Base-by-base conservation (phyloP, 2,797 vertebrate genomes). In the Rostrhamus sociabilis region DNA sequence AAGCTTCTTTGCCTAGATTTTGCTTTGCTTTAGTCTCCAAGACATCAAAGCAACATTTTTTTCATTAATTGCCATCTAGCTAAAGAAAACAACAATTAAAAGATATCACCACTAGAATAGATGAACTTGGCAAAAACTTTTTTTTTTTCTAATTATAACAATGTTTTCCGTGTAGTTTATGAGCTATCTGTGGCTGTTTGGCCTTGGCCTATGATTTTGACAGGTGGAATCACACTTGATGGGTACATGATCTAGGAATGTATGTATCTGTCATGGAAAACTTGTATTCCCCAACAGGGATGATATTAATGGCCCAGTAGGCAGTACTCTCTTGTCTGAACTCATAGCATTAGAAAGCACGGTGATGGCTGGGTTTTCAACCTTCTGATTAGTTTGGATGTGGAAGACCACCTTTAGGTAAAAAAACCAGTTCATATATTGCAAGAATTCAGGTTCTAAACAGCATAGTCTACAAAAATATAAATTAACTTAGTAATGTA, bases 301-400 rank as follows among this genome's bases (percentile, higher is more conserved):
- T 42, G 6, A 18, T 59, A 27, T 47, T 55, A 43, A 92, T 14
- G 13, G 4, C 22, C 10, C 25, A 42, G 40, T 13, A 78, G 62
- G 31, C 36, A 31, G 22, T 62, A 36, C 3, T 17, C 25, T 68
- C 59, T 52, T 48, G 15, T 67, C 38, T 38, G 20, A 86, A 45
- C 13, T 36, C 45, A n/a, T 20, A 42, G 19, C 0, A 0, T 48
- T 40, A 48, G 31, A 75, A 75, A 78, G 26, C 2, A 4, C 4
- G 20, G 11, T 59, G 11, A 29, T 78, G 52, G 43, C 11, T 34
- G 50, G 15, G 8, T 80, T 77, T 83, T 71, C 56, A 89, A 8
- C 11, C 55, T 66, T 63, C 15, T 34, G 19, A 32, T 74, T 77
- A 26, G 6, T 58, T 34, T 18, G 15, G 26, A 58, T 3, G 2